phyloP scores from a whole-genome alignment of 1,140 invertebrate species.

The Plodia interpunctella region DNA sequence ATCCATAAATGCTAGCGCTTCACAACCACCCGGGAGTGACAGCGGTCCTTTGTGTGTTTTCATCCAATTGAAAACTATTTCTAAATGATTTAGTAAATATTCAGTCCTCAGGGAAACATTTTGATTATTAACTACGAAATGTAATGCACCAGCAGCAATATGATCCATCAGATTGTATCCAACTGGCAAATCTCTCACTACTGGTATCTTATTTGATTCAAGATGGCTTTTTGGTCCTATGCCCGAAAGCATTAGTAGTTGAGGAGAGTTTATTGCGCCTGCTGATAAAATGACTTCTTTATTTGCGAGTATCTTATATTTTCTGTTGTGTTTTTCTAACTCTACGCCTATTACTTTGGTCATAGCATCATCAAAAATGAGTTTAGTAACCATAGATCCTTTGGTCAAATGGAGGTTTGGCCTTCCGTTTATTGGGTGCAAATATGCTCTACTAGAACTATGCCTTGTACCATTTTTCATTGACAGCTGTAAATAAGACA shows the following conservation, averaged over 20 bases:
- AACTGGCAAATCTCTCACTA: conserved; percentile 84
- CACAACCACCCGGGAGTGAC: conserved; percentile 87
- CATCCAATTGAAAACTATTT: conserved; percentile 75
- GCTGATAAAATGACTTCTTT: conserved; percentile 88
- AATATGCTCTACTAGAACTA: conserved; percentile 85
- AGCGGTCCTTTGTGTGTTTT: conserved; percentile 78
- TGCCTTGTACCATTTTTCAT: conserved; percentile 84
- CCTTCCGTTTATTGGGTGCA: conserved; percentile 81
- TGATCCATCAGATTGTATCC: conserved; percentile 90
- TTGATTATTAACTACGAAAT: conserved; percentile 80
- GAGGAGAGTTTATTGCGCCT: conserved; percentile 86
- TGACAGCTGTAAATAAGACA: conserved; percentile 81
- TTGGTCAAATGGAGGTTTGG: conserved; percentile 83
- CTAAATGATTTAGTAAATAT: conserved; percentile 59
- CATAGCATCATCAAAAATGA: conserved; percentile 83
- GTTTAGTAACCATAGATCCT: conserved; percentile 81
- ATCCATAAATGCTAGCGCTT: conserved; percentile 87
- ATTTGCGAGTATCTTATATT: conserved; percentile 78
- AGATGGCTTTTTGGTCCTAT: conserved; percentile 86
- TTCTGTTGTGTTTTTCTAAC: conserved; percentile 76
- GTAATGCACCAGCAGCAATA: conserved; percentile 82
- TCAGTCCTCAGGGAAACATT: conserved; percentile 48
- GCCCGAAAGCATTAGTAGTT: conserved; percentile 89
- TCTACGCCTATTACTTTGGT: conserved; percentile 82
- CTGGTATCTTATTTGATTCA: conserved; percentile 78